Percentiles rank a stretch among this genome's conserved stretches.
Evolutionary conservation across 2,113 vertebrate genomes (phyloP).

Genomic region (Nyctereutes procyonoides): DNA sequence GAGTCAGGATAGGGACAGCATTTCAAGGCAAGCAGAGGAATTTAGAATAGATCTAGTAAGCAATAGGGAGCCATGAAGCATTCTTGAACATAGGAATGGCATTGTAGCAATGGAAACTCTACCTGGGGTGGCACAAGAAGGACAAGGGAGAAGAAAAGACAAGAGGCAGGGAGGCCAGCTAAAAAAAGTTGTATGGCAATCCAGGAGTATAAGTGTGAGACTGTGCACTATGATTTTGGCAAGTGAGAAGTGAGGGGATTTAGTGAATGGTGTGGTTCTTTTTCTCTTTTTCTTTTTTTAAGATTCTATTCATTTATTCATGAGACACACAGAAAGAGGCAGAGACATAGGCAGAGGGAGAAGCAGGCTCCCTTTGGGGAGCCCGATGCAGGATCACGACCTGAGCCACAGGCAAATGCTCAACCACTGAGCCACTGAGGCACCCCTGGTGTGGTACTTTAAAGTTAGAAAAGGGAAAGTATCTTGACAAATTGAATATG

Average conservation of each 20-base stretch:
- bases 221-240: too few relatives aligned
- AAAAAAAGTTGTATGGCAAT: background rate
- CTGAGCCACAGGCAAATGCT: too few relatives aligned
- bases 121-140: background rate
- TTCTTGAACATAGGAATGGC: background rate
- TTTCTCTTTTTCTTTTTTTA: background rate
- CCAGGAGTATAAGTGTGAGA: too few relatives aligned
- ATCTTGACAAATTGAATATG: background rate
- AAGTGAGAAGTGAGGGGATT: background rate
- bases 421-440: too few relatives aligned
- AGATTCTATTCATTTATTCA: too few relatives aligned
- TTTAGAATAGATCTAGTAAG: background rate
- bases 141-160: background rate
- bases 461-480: slow-evolving; percentile 8
- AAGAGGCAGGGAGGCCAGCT: background rate
- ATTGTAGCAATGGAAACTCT: background rate
- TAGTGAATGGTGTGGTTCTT: background rate
- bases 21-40: background rate
- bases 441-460: background rate
- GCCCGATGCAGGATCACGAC: too few relatives aligned
- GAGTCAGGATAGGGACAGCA: background rate
- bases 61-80: background rate
- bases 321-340: too few relatives aligned
- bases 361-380: too few relatives aligned
- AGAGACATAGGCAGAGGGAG: too few relatives aligned